Conservation (phyloP, 35 echinoderm and acorn worm species). For the Apostichopus japonicus region DNA sequence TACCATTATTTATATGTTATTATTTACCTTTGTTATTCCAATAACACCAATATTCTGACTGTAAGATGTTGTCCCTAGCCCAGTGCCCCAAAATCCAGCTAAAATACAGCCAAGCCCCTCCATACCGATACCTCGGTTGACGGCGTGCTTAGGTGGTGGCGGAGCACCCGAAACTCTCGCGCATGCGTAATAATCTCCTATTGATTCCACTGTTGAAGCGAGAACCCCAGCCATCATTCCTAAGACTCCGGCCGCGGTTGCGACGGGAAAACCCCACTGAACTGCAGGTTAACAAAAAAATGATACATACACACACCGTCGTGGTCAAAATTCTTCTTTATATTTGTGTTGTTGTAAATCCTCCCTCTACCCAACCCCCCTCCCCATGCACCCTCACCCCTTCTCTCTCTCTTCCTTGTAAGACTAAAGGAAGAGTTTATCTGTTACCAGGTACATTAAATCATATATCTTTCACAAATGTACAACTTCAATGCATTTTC, state of each 20-base stretch:
- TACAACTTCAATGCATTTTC: too few relatives aligned
- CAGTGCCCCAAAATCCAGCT: conserved; percentile 72
- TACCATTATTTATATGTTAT: too few relatives aligned
- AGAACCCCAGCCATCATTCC: conserved; percentile 83
- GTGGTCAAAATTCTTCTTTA: too few relatives aligned
- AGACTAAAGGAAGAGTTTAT: too few relatives aligned
- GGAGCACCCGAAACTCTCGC: conserved; percentile 78
- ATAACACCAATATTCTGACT: conserved; percentile 85
- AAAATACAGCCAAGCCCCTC: conserved; percentile 78
- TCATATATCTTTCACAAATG: too few relatives aligned
- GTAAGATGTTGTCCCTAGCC: conserved; percentile 83
- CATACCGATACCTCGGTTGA: conserved; percentile 87
- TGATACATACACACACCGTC: background rate
- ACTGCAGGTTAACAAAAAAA: conserved; percentile 21
- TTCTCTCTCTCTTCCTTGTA: too few relatives aligned
- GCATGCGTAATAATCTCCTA: conserved; percentile 91
- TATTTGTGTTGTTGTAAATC: too few relatives aligned
- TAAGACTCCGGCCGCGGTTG: conserved; percentile 63
- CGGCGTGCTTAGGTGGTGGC: conserved; percentile 75
- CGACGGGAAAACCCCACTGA: conserved; percentile 77
- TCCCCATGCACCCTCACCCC: too few relatives aligned
- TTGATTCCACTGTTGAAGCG: conserved; percentile 82
- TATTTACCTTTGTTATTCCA: conserved; percentile 86
- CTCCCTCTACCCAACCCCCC: too few relatives aligned
- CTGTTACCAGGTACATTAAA: too few relatives aligned